Evolutionary conservation across 2,888 invertebrate genomes (phyloP), one percentile per base, ranked within the genome.

Genomic region (Sturmia bella): DNA sequence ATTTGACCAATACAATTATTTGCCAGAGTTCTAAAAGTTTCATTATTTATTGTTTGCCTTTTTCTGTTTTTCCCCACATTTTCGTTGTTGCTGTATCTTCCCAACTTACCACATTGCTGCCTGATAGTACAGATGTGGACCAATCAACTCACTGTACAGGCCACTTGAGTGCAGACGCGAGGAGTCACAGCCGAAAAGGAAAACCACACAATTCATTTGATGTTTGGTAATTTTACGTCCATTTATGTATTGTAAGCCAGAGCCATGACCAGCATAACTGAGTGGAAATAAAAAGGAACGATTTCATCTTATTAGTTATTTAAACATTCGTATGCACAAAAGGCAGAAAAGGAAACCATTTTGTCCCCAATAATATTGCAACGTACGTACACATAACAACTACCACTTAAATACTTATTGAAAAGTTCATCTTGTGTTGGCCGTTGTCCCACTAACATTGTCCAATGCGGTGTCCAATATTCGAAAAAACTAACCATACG

Each of bases 251-350:
- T 93, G 93, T 50, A 92, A 90, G 0, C 95, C 95, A 78, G 93
- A 92, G 3, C 95, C 95, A 88, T 95, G 95, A 24, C 95, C 95
- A 86, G 92, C 93, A 88, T 94, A 95, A 15, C 94, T 94, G 86
- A 57, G 87, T 75, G 63, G 21, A 56, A 39, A 6, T n/a, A 39
- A 68, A 43, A 70, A 63, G 6, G 27, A 7, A 59, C 73, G 56
- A 68, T 74, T 66, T 64, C 48, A 57, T 74, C 56, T 74, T 21
- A 69, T 52, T 61, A 57, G 21, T 70, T 19, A 27, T 68, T 43
- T 41, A 24, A 13, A 74, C 17, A 57, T 56, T 73, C 24, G n/a
- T n/a, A 39, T n/a, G 48, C 39, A 66, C 15, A 19, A 27, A n/a
- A 37, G 13, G 17, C 4, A 9, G 7, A 69, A 5, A 17, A 4